Evolutionary conservation across 2,888 invertebrate genomes (phyloP).

Genomic region (Ormyrus nitidulus): DNA sequence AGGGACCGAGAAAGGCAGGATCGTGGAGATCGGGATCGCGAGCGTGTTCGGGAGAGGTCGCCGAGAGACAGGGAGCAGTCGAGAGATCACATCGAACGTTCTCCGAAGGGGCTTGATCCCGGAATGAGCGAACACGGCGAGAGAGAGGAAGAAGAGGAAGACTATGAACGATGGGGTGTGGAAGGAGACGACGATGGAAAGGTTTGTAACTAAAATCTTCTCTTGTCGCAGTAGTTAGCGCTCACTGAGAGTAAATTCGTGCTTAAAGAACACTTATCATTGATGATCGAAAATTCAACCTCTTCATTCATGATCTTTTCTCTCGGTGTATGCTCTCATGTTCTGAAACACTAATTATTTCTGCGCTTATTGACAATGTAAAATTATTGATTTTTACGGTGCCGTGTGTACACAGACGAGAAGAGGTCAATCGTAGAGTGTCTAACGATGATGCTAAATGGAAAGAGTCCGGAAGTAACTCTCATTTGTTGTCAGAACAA

Average conservation of each 20-base stretch:
- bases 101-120: constrained; percentile 77
- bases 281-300: background rate
- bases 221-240: background rate
- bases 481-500: constrained; percentile 57
- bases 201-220: constrained; percentile 47
- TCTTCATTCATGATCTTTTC: constrained; percentile 53
- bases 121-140: constrained; percentile 80
- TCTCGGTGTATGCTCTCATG: constrained; percentile 50
- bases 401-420: constrained; percentile 53
- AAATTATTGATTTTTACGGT: constrained; percentile 31
- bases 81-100: constrained; percentile 24
- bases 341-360: too few relatives aligned
- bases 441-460: constrained; percentile 47
- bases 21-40: background rate
- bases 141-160: constrained; percentile 77
- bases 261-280: constrained; percentile 3
- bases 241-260: constrained; percentile 16
- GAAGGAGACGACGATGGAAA: constrained; percentile 45
- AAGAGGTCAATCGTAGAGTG: constrained; percentile 55
- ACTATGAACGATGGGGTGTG: constrained; percentile 63
- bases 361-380: background rate
- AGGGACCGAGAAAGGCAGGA: background rate
- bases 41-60: constrained; percentile 16
- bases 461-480: constrained; percentile 50
- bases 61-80: constrained; percentile 1